Evolutionary conservation across 2,888 invertebrate species (phyloP).

Genomic region (Eledona agricola): DNA sequence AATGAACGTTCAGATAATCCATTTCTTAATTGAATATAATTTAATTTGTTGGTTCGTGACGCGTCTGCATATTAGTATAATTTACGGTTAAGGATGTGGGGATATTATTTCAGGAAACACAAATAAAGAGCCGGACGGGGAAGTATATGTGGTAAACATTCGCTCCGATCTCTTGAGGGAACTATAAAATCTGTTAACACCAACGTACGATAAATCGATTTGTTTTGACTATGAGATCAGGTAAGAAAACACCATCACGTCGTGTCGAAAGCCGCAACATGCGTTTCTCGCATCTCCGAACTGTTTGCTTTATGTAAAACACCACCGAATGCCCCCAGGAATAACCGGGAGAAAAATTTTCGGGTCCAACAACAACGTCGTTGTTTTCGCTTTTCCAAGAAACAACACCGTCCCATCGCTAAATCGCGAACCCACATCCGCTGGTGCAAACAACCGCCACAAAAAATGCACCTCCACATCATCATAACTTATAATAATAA

Average conservation of each 20-base stretch:
- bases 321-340: constrained; percentile 31
- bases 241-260: constrained; percentile 37
- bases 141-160: constrained; percentile 32
- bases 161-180: constrained; percentile 37
- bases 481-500: constrained; percentile 47
- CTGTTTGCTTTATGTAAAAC: constrained; percentile 42
- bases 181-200: constrained; percentile 41
- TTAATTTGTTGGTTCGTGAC: constrained; percentile 6
- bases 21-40: constrained; percentile 49
- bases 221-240: constrained; percentile 40
- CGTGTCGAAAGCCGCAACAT: constrained; percentile 29
- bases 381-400: no score
- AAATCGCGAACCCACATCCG: constrained; percentile 7
- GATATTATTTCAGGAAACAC: constrained; percentile 39
- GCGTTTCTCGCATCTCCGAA: constrained; percentile 32
- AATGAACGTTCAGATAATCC: constrained; percentile 46
- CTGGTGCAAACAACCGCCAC: constrained; percentile 16
- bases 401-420: no score
- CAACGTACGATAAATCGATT: constrained; percentile 40
- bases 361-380: no score
- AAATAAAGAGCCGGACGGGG: constrained; percentile 32
- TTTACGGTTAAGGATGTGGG: constrained; percentile 30
- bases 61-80: constrained; percentile 11
- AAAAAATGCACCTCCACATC: constrained; percentile 33
- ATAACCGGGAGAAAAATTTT: constrained; percentile 11